Evolutionary conservation across 2,797 vertebrate genomes (phyloP).

Genomic region (Limosa lapponica): DNA sequence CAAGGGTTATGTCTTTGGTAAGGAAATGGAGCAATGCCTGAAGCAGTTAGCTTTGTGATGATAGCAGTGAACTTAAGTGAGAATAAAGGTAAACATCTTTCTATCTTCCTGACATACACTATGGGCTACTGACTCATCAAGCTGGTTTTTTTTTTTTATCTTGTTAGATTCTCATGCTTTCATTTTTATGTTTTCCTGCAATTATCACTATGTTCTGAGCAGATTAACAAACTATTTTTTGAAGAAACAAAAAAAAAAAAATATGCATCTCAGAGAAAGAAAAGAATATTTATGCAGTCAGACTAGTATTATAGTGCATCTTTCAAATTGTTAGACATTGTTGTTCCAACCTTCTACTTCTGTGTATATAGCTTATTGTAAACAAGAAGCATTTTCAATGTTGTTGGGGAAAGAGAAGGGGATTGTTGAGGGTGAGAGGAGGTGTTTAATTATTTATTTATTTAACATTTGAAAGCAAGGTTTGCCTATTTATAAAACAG

Average conservation of each 20-base stretch:
- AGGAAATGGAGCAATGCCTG: neutral
- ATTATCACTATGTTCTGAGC: neutral
- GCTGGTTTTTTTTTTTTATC: neutral
- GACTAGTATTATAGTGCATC: neutral
- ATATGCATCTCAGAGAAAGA: neutral
- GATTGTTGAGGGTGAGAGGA: neutral
- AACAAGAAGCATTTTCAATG: neutral
- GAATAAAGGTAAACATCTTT: neutral
- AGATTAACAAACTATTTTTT: neutral
- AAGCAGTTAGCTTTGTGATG: neutral
- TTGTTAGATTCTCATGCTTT: neutral
- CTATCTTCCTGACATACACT: neutral
- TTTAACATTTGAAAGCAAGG: neutral
- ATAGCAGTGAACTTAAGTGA: neutral
- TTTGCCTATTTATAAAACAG: constrained; percentile 50
- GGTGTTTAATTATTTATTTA: neutral
- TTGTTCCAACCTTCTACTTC: neutral
- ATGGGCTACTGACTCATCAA: neutral
- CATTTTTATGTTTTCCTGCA: neutral
- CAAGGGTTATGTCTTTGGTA: neutral
- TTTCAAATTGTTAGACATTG: neutral
- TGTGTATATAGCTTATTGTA: neutral
- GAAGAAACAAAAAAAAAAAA: too few species aligned
- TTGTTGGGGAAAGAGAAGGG: neutral
- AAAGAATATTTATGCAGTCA: neutral